Evolutionary conservation across 2,888 invertebrate genomes (phyloP).

Genomic region (Meiosimyza platycephala): DNA sequence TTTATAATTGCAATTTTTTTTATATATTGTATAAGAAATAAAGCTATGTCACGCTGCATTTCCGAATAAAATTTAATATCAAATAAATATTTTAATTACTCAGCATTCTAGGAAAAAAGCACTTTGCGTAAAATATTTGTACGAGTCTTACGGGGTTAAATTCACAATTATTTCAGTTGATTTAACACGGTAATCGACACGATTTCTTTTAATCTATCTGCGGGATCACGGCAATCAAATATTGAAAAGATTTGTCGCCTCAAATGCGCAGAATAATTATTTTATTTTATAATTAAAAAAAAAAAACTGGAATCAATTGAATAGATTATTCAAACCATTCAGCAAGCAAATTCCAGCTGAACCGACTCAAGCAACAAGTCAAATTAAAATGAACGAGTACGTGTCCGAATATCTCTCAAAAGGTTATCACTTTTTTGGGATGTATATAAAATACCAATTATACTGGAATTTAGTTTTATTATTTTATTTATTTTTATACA

Average conservation of each 20-base stretch:
- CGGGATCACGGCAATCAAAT: slow-evolving; percentile 64
- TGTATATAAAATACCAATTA: not conserved
- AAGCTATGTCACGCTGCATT: no score
- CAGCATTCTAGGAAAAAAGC: slow-evolving; percentile 12
- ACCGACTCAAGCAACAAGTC: slow-evolving; percentile 44
- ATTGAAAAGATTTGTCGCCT: slow-evolving; percentile 60
- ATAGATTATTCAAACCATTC: not conserved
- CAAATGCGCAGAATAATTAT: slow-evolving; percentile 64
- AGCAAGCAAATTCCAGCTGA: slow-evolving; percentile 30
- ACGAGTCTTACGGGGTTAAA: slow-evolving; percentile 66
- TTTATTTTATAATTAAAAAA: not conserved
- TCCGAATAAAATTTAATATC: no score
- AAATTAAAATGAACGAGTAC: slow-evolving; percentile 50
- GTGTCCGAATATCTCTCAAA: slow-evolving; percentile 1
- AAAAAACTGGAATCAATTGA: not conserved
- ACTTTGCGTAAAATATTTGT: slow-evolving; percentile 50
- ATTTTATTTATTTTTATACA: no score
- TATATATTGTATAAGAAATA: no score
- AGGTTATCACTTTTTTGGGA: not conserved
- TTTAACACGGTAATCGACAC: slow-evolving; percentile 66
- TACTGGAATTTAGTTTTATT: no score
- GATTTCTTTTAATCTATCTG: slow-evolving; percentile 63
- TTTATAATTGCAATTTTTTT: not conserved
- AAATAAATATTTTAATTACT: slow-evolving; percentile 1
- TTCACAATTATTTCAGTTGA: slow-evolving; percentile 60